Evolutionary conservation across 2,888 invertebrate genomes (phyloP).

Genomic region (Steromphala cineraria): DNA sequence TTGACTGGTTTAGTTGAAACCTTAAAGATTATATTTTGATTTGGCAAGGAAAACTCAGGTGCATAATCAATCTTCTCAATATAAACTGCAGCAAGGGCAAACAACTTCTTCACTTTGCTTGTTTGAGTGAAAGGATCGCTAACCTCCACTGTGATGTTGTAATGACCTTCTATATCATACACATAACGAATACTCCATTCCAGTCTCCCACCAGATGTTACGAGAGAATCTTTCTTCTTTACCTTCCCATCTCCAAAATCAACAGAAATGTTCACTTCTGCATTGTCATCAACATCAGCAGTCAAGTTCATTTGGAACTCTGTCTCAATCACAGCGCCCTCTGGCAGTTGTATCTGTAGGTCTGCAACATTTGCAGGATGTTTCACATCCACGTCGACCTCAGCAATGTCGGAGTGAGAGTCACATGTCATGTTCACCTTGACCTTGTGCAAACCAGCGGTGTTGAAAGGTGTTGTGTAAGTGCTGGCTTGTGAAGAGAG

Average conservation of each 20-base stretch:
- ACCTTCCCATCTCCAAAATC: constrained; percentile 38
- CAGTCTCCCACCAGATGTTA: background rate
- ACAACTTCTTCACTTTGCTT: background rate
- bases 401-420: constrained; percentile 18
- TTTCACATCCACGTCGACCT: constrained; percentile 30
- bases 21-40: background rate
- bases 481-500: background rate
- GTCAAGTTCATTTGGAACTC: constrained; percentile 28
- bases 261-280: constrained; percentile 35
- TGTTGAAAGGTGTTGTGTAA: constrained; percentile 27
- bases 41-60: background rate
- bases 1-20: background rate
- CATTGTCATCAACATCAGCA: constrained; percentile 30
- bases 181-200: background rate
- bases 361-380: constrained; percentile 27
- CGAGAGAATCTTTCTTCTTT: background rate
- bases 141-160: background rate
- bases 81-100: background rate
- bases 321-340: constrained; percentile 20
- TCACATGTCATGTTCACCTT: constrained; percentile 32
- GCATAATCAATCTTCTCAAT: background rate
- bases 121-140: background rate
- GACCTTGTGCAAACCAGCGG: constrained; percentile 24
- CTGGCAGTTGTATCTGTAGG: constrained; percentile 1
- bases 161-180: background rate